Evolutionary conservation across 2,888 invertebrate species (phyloP).

Genomic region (Mamestra brassicae): DNA sequence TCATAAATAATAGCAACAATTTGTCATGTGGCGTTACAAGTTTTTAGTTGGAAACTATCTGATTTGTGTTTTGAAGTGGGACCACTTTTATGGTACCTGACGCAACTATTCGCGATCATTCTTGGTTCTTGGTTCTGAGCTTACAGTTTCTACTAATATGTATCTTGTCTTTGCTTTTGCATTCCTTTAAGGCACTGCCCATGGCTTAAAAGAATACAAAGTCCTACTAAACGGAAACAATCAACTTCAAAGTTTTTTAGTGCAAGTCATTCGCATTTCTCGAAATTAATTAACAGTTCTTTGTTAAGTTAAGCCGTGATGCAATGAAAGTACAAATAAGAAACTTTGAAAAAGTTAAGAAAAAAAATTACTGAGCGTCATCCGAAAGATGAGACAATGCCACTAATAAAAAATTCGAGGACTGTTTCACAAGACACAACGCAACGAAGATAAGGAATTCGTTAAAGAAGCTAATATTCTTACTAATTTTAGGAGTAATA

Average conservation of each 20-base stretch:
- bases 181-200: not conserved
- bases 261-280: slow-evolving; percentile 15
- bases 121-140: not conserved
- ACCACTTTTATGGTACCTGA: not conserved
- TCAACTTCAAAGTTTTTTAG: slow-evolving; percentile 18
- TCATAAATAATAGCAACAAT: slow-evolving; percentile 36
- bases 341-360: not conserved
- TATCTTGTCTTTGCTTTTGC: not conserved
- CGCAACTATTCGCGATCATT: not conserved
- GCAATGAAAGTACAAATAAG: not conserved
- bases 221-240: slow-evolving; percentile 26
- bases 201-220: not conserved
- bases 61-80: slow-evolving; percentile 11
- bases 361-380: slow-evolving; percentile 13
- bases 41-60: slow-evolving; percentile 29
- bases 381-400: slow-evolving; percentile 28
- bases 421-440: slow-evolving; percentile 47
- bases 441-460: slow-evolving; percentile 60
- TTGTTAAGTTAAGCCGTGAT: slow-evolving; percentile 12
- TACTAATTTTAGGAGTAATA: slow-evolving; percentile 62
- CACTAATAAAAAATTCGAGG: slow-evolving; percentile 42
- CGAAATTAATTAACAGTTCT: slow-evolving; percentile 22
- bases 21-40: slow-evolving; percentile 36
- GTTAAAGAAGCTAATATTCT: slow-evolving; percentile 62
- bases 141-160: not conserved